These are phyloP conservation scores for Dasyurus viverrinus DNA, from an alignment of 2,113 vertebrate genomes.

Conservation along the genomic window DNA sequence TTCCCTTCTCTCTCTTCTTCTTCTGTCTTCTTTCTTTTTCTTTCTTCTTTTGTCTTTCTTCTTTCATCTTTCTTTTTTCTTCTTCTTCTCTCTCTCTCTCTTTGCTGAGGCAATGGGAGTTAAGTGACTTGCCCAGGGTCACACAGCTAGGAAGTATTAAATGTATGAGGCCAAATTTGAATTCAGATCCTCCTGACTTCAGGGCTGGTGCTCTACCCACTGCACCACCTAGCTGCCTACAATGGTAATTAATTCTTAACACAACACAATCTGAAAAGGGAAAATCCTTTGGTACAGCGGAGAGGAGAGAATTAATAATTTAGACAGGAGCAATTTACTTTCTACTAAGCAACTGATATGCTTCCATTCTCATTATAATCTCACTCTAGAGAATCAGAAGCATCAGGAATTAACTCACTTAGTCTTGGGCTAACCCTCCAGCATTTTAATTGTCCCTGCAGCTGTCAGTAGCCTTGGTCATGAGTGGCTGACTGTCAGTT, in stretches of 20 bases:
- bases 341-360: neutral
- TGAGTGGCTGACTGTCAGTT: neutral
- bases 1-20: too few species aligned
- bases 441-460: neutral
- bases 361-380: neutral
- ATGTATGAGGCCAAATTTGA: too few species aligned
- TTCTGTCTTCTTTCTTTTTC: too few species aligned
- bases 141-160: too few species aligned
- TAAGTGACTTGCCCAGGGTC: too few species aligned
- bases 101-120: too few species aligned
- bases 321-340: neutral
- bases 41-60: too few species aligned
- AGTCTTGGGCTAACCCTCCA: neutral
- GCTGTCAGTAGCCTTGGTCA: neutral
- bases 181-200: too few species aligned
- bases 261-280: neutral
- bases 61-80: too few species aligned
- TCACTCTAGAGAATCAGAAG: neutral
- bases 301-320: neutral
- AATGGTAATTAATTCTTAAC: neutral
- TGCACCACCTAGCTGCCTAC: too few species aligned
- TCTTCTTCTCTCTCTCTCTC: too few species aligned
- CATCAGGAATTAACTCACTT: neutral
- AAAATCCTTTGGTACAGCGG: neutral
- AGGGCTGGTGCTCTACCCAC: too few species aligned